Base-by-base conservation (phyloP, 2,113 vertebrate species). In the Etheostoma spectabile region DNA sequence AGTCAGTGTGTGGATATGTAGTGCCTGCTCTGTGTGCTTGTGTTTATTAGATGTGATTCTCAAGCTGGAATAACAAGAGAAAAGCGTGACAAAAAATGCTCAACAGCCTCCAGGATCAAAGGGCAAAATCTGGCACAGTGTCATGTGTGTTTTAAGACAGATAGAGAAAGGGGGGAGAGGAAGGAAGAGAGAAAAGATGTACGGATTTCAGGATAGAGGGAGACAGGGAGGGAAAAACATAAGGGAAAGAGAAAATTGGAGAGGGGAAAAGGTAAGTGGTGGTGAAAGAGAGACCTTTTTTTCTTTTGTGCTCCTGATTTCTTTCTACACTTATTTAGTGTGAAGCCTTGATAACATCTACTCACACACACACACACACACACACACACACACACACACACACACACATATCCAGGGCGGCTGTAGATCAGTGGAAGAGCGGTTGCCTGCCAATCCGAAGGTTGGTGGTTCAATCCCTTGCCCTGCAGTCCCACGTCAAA, bases 21-120 rank as follows among this genome's bases (percentile, higher is more conserved):
- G 69, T 72, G 76, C 13, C 51, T 74, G 42, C 55, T 71, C 59
- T 74, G 74, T 19, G 69, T 76, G 73, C 79, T 70, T 57, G 79
- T 87, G 84, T 90, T 90, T 88, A 84, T 88, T 89, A 85, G 74
- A 88, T 86, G 65, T 48, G 73, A 83, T 86, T 84, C 84, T 85
- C 35, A 64, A 80, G 68, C 69, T 83, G 53, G 67, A 86, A 77
- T 71, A 55, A 77, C 77, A 85, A 55, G 48, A 49, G 52, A 42
- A 68, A 84, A 79, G 79, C 19, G 12, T 74, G 68, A 77, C 69
- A 82, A 86, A 78, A 89, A 87, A 83, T 76, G 22, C 18, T 70
- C 30, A 73, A 85, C 66, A 88, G 79, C 74, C 79, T 84, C 52
- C 22, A 24, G 87, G 88, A 91, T 91, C 84, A 93, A 91, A 87